phyloP scores from a whole-genome alignment of 2,113 vertebrate genomes.

The Colossoma macropomum region DNA sequence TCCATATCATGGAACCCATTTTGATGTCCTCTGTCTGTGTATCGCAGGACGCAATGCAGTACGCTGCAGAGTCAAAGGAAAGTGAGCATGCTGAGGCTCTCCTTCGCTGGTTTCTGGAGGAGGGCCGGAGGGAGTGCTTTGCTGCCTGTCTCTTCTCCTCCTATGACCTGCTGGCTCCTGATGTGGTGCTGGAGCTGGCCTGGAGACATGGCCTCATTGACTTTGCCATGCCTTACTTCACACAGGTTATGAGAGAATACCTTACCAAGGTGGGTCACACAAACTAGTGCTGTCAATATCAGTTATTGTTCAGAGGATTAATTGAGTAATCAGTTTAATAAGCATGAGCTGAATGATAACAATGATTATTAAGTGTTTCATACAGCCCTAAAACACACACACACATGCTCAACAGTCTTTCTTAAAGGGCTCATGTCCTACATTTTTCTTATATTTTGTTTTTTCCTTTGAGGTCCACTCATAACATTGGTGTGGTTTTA shows the following conservation, averaged over 20 bases:
- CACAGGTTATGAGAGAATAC: constrained; percentile 91
- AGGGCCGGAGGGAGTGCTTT: constrained; percentile 88
- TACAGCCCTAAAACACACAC: too few relatives aligned
- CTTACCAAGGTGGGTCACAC: constrained; percentile 83
- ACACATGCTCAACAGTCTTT: too few relatives aligned
- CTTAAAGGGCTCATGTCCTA: too few relatives aligned
- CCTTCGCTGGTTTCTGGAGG: constrained; percentile 90
- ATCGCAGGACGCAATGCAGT: constrained; percentile 88
- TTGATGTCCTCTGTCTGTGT: background rate
- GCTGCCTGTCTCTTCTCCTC: constrained; percentile 88
- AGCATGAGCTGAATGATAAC: too few relatives aligned
- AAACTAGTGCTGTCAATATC: background rate
- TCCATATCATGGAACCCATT: constrained; percentile 37
- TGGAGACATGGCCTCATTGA: constrained; percentile 89
- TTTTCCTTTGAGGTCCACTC: too few relatives aligned
- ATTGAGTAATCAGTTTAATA: too few relatives aligned
- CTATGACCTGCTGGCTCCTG: constrained; percentile 87
- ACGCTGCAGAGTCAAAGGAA: constrained; percentile 87
- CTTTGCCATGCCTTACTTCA: constrained; percentile 92
- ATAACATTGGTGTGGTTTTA: too few relatives aligned
- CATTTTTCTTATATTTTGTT: too few relatives aligned
- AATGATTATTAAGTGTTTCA: too few relatives aligned
- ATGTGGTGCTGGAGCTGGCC: constrained; percentile 88
- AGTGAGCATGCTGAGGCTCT: constrained; percentile 84
- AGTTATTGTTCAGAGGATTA: background rate